Evolutionary conservation across 2,888 invertebrate genomes (phyloP).

Genomic region (Calameuta filiformis): DNA sequence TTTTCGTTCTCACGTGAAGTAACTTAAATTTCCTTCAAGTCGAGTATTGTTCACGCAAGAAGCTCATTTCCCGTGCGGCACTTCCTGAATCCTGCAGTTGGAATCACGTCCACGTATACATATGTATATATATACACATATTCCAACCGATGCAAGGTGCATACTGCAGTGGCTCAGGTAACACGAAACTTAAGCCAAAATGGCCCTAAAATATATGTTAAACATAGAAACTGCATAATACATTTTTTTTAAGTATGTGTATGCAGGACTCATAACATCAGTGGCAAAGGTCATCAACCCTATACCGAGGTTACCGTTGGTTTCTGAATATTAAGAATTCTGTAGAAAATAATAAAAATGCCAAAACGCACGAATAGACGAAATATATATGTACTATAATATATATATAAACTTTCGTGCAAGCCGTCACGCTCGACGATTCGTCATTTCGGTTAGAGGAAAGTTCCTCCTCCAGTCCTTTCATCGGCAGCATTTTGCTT

Average conservation of each 20-base stretch:
- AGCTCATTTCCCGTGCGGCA: constrained; percentile 44
- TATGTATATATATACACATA: not conserved
- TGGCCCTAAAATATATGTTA: not conserved
- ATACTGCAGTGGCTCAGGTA: not conserved
- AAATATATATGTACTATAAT: not conserved
- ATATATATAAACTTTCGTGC: not conserved
- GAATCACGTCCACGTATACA: constrained; percentile 23
- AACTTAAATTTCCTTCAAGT: not conserved
- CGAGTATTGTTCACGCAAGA: constrained; percentile 45
- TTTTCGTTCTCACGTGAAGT: not conserved
- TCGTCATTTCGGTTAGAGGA: not conserved
- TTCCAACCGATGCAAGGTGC: not conserved
- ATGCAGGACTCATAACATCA: not conserved
- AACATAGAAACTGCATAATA: not conserved
- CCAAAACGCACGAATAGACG: not conserved
- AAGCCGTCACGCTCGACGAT: not conserved
- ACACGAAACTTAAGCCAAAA: not conserved
- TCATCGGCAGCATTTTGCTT: constrained; percentile 40
- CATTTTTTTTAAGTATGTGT: not conserved
- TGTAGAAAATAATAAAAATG: not conserved
- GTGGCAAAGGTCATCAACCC: not conserved
- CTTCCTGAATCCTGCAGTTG: constrained; percentile 37
- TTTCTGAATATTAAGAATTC: not conserved
- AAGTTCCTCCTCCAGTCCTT: not conserved
- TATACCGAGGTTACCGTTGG: not conserved